Base-by-base conservation (phyloP, 2,888 invertebrate species). In the Sphaeridia pumilis region DNA sequence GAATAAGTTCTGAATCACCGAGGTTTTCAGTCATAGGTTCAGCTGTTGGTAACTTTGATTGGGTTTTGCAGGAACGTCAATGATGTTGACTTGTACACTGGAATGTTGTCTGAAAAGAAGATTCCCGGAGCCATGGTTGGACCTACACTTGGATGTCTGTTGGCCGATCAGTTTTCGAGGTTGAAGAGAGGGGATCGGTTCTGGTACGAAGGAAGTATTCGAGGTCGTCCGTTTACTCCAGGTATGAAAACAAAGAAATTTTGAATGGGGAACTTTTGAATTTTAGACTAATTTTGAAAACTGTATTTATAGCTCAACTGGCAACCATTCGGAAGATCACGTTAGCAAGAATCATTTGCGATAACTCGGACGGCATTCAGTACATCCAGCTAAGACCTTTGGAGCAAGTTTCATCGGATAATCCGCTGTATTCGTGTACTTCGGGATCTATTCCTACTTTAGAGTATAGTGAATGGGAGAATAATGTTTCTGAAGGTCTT, bases 161-260 rank as follows among this genome's bases (percentile, higher is more conserved):
- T 93, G 7, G 83, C 82, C 26, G 71, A 81, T 49, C 92, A 93
- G 70, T 90, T 94, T 69, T 78, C 80, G 28, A 80, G 82, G 58
- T 72, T 89, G 4, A 81, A 88, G 66, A 81, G 82, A 65, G 86
- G 89, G 49, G 94, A 94, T 73, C 76, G 93, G 57, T 93, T 90
- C 69, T 94, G 92, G 90, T 93, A 90, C 67, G 93, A 93, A 70
- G 90, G 92, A 68, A 90, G 90, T 67, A 76, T 90, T 45, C 89
- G 89, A 0, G 89, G 89, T 1, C 76, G 82, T 56, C 77, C 77
- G 4, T 87, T 89, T 65, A 79, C 79, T 1, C 75, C 68, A 67
- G 70, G 72, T 73, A 64, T 57, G 57, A 26, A 5, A 27, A 26
- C n/a, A n/a, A n/a, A n/a, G n/a, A n/a, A n/a, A n/a, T n/a, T n/a